phyloP scores from a whole-genome alignment of 1,140 invertebrate species.

The Coptotermes formosanus region DNA sequence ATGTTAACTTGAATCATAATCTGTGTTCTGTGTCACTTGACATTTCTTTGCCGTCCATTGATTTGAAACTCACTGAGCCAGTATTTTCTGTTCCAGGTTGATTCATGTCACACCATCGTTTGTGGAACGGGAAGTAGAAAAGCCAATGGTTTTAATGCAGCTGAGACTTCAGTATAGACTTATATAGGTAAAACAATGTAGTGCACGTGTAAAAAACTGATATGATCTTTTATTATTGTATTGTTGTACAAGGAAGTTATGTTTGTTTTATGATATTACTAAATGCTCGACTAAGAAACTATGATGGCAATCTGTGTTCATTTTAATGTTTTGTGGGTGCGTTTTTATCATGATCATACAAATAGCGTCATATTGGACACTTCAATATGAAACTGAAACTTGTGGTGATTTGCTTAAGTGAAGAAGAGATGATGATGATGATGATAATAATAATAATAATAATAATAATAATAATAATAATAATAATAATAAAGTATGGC shows the following conservation, averaged over 20 bases:
- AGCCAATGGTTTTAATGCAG: slow-evolving; percentile 28
- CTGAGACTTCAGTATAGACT: slow-evolving; percentile 28
- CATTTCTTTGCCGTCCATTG: neutral
- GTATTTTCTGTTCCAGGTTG: slow-evolving; percentile 24
- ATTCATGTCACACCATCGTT: slow-evolving; percentile 24
- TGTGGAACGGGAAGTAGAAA: slow-evolving; percentile 6
- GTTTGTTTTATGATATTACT: neutral
- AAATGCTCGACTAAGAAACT: neutral
- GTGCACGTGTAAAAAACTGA: neutral
- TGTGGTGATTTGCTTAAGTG: neutral
- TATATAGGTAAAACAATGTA: neutral
- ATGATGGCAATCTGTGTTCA: neutral
- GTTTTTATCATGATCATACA: neutral
- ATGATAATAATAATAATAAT: too few species aligned
- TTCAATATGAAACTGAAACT: neutral
- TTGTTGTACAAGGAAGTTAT: neutral
- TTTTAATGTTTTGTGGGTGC: neutral
- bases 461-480: too few species aligned
- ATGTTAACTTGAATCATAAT: neutral
- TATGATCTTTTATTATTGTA: neutral
- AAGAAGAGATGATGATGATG: too few species aligned
- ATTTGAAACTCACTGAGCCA: neutral
- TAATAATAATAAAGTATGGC: neutral
- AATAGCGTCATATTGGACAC: neutral
- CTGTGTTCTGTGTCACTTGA: neutral